Evolutionary conservation across 2,797 vertebrate genomes (phyloP).

Genomic region (Platalea minor): DNA sequence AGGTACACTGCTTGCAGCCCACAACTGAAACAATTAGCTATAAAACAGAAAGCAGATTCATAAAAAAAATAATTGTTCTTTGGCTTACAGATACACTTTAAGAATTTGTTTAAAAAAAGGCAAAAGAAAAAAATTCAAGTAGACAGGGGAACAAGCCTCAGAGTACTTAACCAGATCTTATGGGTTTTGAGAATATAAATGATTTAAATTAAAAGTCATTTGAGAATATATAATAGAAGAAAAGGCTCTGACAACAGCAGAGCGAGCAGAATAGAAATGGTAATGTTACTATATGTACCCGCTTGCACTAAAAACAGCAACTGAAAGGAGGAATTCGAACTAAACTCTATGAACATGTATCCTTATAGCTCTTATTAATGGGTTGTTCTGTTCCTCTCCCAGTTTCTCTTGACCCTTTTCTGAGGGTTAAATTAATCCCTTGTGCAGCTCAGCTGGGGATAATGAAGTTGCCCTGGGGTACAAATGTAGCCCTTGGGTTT

Average conservation of each 20-base stretch:
- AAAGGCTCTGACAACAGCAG: neutral
- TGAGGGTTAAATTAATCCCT: constrained; percentile 45
- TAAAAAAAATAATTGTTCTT: neutral
- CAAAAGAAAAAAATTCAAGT: neutral
- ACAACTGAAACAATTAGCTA: constrained; percentile 28
- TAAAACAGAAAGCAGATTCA: neutral
- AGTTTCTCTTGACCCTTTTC: constrained; percentile 22
- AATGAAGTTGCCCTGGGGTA: constrained; percentile 11
- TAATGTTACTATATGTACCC: neutral
- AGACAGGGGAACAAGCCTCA: neutral
- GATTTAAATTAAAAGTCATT: neutral
- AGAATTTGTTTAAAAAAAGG: constrained; percentile 2
- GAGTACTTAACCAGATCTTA: neutral
- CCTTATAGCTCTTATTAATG: neutral
- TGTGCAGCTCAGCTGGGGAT: constrained; percentile 23
- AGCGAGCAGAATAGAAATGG: neutral
- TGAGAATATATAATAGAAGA: neutral
- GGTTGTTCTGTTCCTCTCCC: neutral
- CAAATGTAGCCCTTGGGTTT: neutral
- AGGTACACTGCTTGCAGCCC: constrained; percentile 1
- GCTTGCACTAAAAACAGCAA: neutral
- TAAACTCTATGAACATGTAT: neutral
- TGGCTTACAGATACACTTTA: neutral
- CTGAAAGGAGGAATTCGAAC: neutral
- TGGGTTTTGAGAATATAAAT: neutral